A percentile compares a stretch with the other conserved stretches of the same genome.
phyloP scores from a whole-genome alignment of 53 echinoderm and acorn worm genomes.

The Echinarachnius parma region DNA sequence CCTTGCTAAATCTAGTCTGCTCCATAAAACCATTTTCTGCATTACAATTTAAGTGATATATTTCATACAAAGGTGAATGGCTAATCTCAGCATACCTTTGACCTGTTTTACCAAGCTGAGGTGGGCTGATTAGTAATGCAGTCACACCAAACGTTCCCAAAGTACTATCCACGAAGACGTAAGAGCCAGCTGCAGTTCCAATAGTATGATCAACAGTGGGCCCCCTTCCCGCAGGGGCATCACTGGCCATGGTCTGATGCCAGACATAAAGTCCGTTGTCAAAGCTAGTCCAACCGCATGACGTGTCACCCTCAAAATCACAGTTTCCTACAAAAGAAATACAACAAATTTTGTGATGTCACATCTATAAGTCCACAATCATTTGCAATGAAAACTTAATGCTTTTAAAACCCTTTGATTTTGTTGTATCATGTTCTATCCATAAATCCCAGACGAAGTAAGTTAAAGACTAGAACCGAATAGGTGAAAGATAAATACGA shows the following conservation, averaged over 20 bases:
- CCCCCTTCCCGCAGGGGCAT: conserved; percentile 40
- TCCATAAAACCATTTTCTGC: too few species aligned
- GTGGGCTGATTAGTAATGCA: conserved; percentile 68
- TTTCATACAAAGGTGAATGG: too few species aligned
- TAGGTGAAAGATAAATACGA: too few species aligned
- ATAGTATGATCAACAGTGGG: conserved; percentile 79
- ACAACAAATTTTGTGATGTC: too few species aligned
- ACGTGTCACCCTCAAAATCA: conserved; percentile 66
- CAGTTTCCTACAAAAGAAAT: conserved; percentile 62
- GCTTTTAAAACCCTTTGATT: too few species aligned
- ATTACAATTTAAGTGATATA: too few species aligned
- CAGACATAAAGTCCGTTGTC: conserved; percentile 69
- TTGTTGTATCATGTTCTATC: too few species aligned
- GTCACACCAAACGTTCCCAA: conserved; percentile 76
- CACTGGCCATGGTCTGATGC: conserved; percentile 52
- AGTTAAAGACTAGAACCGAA: too few species aligned
- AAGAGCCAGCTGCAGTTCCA: conserved; percentile 56
- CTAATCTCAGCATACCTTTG: conserved; percentile 74
- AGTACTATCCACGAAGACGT: conserved; percentile 86
- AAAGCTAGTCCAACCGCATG: conserved; percentile 75
- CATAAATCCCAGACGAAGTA: too few species aligned
- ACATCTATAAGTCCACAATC: too few species aligned
- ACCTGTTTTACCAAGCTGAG: conserved; percentile 59
- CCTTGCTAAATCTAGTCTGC: too few species aligned
- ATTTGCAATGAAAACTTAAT: too few species aligned